Evolutionary conservation across 1,140 invertebrate genomes (phyloP).

Genomic region (Tetramorium parvispinum): DNA sequence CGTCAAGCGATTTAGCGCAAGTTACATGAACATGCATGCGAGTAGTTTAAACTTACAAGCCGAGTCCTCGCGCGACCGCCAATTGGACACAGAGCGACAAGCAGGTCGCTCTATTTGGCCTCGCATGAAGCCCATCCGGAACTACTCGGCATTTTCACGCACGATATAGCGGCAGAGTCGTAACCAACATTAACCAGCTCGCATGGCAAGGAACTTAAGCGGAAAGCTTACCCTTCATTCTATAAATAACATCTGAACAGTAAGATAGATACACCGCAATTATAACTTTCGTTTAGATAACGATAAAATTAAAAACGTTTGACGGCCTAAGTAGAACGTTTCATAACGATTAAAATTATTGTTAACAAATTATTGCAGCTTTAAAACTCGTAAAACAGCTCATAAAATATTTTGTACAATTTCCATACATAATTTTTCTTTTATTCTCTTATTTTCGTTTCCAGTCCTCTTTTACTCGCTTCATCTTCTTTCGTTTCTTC

Average conservation of each 20-base stretch:
- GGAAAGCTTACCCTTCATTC: neutral
- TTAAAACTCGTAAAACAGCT: neutral
- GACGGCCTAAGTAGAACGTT: neutral
- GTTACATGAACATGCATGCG: neutral
- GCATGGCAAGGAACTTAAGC: neutral
- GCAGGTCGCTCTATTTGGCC: neutral
- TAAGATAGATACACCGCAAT: neutral
- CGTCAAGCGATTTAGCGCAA: constrained; percentile 14
- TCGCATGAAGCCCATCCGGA: neutral
- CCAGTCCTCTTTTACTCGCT: neutral
- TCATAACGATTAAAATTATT: neutral
- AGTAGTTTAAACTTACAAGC: constrained; percentile 35
- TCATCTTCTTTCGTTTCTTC: neutral
- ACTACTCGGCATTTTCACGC: constrained; percentile 6
- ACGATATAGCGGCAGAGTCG: neutral
- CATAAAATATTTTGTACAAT: neutral
- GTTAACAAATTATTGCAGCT: neutral
- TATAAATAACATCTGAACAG: neutral
- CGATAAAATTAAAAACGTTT: neutral
- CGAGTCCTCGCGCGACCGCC: constrained; percentile 1
- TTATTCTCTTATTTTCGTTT: neutral
- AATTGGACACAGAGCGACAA: neutral
- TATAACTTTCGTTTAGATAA: neutral
- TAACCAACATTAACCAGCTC: neutral
- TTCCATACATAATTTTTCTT: neutral